Base-by-base conservation (phyloP, 2,888 invertebrate genomes). In the Lamellibrachia satsuma region DNA sequence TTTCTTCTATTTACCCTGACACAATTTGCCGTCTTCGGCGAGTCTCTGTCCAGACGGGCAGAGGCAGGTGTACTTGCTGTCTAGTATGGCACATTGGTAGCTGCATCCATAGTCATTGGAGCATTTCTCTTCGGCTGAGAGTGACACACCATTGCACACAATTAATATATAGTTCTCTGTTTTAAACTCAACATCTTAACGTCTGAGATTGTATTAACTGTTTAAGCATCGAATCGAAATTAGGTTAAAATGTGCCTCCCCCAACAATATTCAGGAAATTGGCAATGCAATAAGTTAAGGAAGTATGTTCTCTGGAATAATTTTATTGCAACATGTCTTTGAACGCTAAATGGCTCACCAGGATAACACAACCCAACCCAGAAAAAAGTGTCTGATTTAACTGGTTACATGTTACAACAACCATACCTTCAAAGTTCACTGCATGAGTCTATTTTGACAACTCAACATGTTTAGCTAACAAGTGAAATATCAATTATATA, bases 21-120 rank as follows among this genome's bases (percentile, higher is more conserved):
- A 91, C n/a, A 57, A 52, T n/a, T 91, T 91, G 52, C 91, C 91
- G n/a, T 91, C 57, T 39, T 52, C 57, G n/a, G 52, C 91, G 11
- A 91, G 91, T 39, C 4, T 91, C 57, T 91, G 91, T 55, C 91
- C 91, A n/a, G 39, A 2, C 6, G 52, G 91, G 27, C 91, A 91
- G 22, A 91, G 55, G 52, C 91, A 91, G 11, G 91, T 91, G 91
- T 91, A 91, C n/a, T 91, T 91, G 57, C 55, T 52, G n/a, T 52
- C 11, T 11, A 91, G 57, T 22, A 91, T 91, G n/a, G 91, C 91
- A 52, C 91, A 91, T 52, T 91, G 91, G 91, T 52, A 91, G 55
- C 55, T 55, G 57, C 91, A 91, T 4, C 91, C 91, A 22, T 91
- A 55, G 15, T 52, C 91, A 51, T 39, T 52, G 7, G 91, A 52